Evolutionary conservation across 2,797 vertebrate species (phyloP), one percentile per base, ranked within the genome.

Genomic region (Chelmon rostratus): DNA sequence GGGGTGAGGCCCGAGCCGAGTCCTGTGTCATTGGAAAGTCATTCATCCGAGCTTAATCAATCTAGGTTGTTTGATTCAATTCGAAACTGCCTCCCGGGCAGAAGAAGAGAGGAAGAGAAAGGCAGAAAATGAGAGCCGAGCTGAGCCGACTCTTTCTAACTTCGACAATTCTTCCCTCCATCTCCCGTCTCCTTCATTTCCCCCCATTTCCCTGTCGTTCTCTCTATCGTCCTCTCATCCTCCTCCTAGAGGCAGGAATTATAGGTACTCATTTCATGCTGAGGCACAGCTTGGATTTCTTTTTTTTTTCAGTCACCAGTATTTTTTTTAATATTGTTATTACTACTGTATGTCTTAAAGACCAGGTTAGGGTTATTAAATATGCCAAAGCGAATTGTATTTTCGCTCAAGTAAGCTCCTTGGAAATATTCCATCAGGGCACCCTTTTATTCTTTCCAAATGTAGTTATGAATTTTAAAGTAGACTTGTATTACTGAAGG

Each of bases 401-500:
- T 96, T 95, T 95, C 85, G 93, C 94, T 94, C 94, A 95, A 96
- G 94, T 95, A 96, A 96, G 95, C 95, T 95, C 91, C 91, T 92
- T 94, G 95, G 94, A 96, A 96, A 95, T 95, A 95, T 96, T 96
- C 95, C 95, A 95, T 96, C 95, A 95, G 89, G 89, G 91, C 87
- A 93, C 82, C 94, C 93, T 94, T 96, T 96, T 95, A 95, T 96
- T 95, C 94, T 95, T 94, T 93, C 93, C 91, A 93, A 96, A 96
- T 95, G 95, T 95, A 96, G 95, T 96, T 96, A 96, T 96, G 96
- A 96, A 96, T 96, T 96, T 96, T 96, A 96, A 96, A 96, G 95
- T 90, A 95, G 95, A 94, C 93, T 93, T 92, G 94, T 94, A 94
- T 95, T 95, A 95, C 95, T 93, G 94, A 90, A 92, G 93, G 91